A percentile compares a stretch with the other conserved stretches of the same genome.
These are phyloP conservation scores for Meda fulgida DNA, from an alignment of 2,797 vertebrate genomes.

Conservation along the genomic window DNA sequence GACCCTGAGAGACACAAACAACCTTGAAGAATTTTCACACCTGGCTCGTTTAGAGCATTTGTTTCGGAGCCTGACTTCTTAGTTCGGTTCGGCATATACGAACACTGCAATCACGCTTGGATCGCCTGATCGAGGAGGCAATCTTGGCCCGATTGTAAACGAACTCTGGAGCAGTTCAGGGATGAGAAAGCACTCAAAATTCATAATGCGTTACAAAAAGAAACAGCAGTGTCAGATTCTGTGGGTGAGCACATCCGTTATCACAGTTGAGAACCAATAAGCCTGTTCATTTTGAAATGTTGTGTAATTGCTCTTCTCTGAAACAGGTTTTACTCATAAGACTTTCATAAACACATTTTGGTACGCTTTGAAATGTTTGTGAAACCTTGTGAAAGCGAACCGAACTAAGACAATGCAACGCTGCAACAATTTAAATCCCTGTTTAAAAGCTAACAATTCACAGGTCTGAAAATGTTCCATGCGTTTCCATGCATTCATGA, in stretches of 20 bases:
- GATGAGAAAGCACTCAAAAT: not conserved
- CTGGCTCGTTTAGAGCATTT: not conserved
- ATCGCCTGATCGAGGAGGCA: not conserved
- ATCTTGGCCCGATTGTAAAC: not conserved
- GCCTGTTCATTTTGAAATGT: not conserved
- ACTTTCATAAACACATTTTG: not conserved
- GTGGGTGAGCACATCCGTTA: not conserved
- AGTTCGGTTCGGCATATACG: not conserved
- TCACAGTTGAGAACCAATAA: not conserved
- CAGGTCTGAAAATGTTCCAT: too few relatives aligned
- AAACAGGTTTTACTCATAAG: not conserved
- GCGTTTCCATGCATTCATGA: too few relatives aligned
- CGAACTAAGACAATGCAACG: not conserved
- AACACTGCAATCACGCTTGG: not conserved
- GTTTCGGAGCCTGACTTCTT: not conserved
- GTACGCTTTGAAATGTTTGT: not conserved
- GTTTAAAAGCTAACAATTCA: not conserved
- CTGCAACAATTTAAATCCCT: not conserved
- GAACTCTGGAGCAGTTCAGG: not conserved
- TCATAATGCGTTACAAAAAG: not conserved
- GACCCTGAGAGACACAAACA: constrained; percentile 62
- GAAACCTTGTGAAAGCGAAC: not conserved
- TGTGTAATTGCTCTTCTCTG: not conserved
- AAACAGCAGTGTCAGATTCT: not conserved
- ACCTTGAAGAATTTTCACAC: not conserved